These are phyloP conservation scores for Aphidius gifuensis DNA, from an alignment of 1,140 invertebrate species.

Conservation along the genomic window DNA sequence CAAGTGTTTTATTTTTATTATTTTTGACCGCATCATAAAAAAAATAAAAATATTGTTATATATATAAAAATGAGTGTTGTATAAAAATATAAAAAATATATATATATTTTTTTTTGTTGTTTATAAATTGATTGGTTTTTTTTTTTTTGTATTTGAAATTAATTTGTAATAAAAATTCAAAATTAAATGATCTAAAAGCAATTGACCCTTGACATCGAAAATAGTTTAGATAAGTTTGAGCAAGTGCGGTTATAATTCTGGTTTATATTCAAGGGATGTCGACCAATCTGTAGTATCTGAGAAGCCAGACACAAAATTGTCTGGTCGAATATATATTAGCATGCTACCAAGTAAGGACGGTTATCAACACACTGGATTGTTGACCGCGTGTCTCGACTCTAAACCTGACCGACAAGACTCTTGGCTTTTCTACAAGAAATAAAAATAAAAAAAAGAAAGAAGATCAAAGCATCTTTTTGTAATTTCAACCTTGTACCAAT, in stretches of 20 bases:
- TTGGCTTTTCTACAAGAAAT: constrained; percentile 5
- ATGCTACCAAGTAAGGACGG: constrained; percentile 34
- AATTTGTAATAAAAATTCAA: background rate
- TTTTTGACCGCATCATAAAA: too few species aligned
- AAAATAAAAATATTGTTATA: too few species aligned
- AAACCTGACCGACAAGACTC: constrained; percentile 31
- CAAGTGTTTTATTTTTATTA: background rate
- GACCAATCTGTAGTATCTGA: constrained; percentile 27
- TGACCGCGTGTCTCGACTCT: constrained; percentile 39
- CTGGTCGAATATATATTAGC: constrained; percentile 33
- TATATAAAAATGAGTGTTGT: too few species aligned
- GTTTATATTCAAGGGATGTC: constrained; percentile 38
- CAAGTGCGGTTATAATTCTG: too few species aligned
- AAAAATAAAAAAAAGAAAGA: constrained; percentile 5
- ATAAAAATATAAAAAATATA: too few species aligned
- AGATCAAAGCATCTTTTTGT: background rate
- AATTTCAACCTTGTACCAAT: background rate
- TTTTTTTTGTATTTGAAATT: background rate
- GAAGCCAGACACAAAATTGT: constrained; percentile 30
- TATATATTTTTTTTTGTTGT: too few species aligned
- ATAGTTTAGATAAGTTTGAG: too few species aligned
- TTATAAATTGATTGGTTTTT: background rate
- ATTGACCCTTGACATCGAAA: too few species aligned
- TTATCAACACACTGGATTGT: constrained; percentile 44
- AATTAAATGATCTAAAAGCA: background rate